Evolutionary conservation across 2,113 vertebrate genomes (phyloP).

Genomic region (Megalops atlanticus): DNA sequence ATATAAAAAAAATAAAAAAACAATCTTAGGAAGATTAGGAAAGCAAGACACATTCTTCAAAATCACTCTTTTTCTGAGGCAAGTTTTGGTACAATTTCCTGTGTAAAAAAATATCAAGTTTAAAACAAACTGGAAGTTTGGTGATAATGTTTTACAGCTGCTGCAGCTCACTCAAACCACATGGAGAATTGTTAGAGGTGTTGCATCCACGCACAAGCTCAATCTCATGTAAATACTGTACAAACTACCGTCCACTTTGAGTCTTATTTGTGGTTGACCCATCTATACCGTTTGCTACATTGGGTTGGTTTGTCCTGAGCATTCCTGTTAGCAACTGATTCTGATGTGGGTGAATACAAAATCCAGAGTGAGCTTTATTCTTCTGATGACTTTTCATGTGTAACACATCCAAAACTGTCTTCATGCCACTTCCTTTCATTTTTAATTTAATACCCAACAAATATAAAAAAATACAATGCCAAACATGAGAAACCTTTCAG

Average conservation of each 20-base stretch:
- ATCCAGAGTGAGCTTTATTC: neutral
- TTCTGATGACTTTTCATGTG: neutral
- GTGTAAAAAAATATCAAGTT: neutral
- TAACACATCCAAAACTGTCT: neutral
- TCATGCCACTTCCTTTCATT: neutral
- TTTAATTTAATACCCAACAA: conserved; percentile 14
- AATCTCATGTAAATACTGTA: neutral
- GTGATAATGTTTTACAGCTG: neutral
- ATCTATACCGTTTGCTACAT: neutral
- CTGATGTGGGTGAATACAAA: neutral
- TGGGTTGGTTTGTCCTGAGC: neutral
- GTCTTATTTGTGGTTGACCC: neutral
- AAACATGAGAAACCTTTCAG: neutral
- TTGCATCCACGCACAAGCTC: neutral
- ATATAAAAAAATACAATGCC: conserved; percentile 7
- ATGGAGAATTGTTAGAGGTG: neutral
- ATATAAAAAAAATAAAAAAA: too few relatives aligned
- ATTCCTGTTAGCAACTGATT: too few relatives aligned
- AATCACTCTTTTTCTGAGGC: neutral
- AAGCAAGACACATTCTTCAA: neutral
- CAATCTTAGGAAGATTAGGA: neutral
- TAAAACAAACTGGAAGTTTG: neutral
- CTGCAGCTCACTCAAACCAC: neutral
- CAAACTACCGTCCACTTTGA: neutral
- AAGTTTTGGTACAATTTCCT: neutral